Percentiles rank a stretch among this genome's conserved stretches.
Conservation (phyloP, 2,888 invertebrate species). For the Incurvaria masculella region DNA sequence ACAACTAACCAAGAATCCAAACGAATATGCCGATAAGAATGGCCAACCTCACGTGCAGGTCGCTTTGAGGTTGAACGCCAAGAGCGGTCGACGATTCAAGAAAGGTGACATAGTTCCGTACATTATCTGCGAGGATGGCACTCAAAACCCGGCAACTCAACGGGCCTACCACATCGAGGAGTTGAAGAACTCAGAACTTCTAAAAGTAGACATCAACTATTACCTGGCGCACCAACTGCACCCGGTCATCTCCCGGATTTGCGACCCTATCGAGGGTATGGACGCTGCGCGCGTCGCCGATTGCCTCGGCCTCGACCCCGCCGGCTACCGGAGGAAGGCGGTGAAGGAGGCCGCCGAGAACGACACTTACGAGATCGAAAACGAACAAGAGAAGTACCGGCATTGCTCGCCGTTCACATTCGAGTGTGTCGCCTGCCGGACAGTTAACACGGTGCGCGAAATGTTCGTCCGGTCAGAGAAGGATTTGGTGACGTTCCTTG, state of each 20-base stretch:
- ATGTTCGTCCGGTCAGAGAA: conserved; percentile 42
- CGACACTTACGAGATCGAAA: conserved; percentile 47
- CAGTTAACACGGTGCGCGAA: conserved; percentile 50
- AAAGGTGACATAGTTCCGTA: conserved; percentile 96
- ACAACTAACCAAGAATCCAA: conserved; percentile 92
- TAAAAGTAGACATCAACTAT: conserved; percentile 83
- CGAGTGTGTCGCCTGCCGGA: conserved; percentile 58
- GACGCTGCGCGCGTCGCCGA: conserved; percentile 89
- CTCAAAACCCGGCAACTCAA: conserved; percentile 75
- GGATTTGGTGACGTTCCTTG: conserved; percentile 56
- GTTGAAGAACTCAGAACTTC: conserved; percentile 63
- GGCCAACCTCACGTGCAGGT: conserved; percentile 83
- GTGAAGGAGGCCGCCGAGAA: conserved; percentile 42
- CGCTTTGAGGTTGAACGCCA: conserved; percentile 79
- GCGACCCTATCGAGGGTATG: conserved; percentile 93
- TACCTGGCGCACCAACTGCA: conserved; percentile 95
- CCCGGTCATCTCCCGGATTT: conserved; percentile 92
- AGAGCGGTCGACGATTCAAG: conserved; percentile 77
- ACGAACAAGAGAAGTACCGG: conserved; percentile 54
- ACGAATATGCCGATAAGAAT: conserved; percentile 83
- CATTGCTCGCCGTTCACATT: conserved; percentile 65
- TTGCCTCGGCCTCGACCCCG: conserved; percentile 73
- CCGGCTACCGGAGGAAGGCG: conserved; percentile 33
- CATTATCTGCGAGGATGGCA: conserved; percentile 91
- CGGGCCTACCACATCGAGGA: conserved; percentile 95